A percentile compares a stretch with the other conserved stretches of the same genome.
These are phyloP conservation scores for Drosophila birchii DNA, from an alignment of 2,888 invertebrate species.

Conservation along the genomic window DNA sequence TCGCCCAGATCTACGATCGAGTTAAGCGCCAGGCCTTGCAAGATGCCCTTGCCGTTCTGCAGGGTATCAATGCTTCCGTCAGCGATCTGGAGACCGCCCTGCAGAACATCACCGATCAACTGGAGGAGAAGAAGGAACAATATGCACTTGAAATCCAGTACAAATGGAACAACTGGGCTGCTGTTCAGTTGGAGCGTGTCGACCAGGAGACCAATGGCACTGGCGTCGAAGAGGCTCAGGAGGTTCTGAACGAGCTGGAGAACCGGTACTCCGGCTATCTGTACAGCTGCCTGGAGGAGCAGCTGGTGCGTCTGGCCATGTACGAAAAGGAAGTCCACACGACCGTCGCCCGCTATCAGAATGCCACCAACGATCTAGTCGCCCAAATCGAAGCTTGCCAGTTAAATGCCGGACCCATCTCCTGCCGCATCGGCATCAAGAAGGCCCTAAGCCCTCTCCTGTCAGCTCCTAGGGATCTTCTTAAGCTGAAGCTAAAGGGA, in stretches of 20 bases:
- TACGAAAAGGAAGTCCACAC: slow-evolving; percentile 24
- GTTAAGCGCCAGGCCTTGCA: slow-evolving; percentile 25
- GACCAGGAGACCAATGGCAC: slow-evolving; percentile 27
- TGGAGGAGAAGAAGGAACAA: neutral
- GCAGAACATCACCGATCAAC: slow-evolving; percentile 1
- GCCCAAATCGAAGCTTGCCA: slow-evolving; percentile 21
- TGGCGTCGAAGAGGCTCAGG: slow-evolving; percentile 19
- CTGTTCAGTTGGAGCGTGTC: slow-evolving; percentile 32
- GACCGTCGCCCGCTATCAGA: slow-evolving; percentile 6
- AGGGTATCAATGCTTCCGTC: neutral
- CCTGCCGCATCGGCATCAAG: slow-evolving; percentile 9
- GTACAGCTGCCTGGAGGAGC: slow-evolving; percentile 27
- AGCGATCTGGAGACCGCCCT: slow-evolving; percentile 7
- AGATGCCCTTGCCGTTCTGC: slow-evolving; percentile 12
- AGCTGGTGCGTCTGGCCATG: slow-evolving; percentile 1
- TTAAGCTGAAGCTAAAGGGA: slow-evolving; percentile 11
- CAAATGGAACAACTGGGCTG: slow-evolving; percentile 33
- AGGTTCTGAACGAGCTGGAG: slow-evolving; percentile 12
- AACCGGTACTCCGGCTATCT: slow-evolving; percentile 17
- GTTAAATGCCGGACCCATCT: neutral
- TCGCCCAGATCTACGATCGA: neutral
- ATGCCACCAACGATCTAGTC: slow-evolving; percentile 12
- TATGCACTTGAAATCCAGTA: slow-evolving; percentile 7
- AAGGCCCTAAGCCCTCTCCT: neutral
- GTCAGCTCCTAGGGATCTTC: slow-evolving; percentile 11